Conservation (phyloP, 2,113 vertebrate species). For the Variabilichromis moorii region DNA sequence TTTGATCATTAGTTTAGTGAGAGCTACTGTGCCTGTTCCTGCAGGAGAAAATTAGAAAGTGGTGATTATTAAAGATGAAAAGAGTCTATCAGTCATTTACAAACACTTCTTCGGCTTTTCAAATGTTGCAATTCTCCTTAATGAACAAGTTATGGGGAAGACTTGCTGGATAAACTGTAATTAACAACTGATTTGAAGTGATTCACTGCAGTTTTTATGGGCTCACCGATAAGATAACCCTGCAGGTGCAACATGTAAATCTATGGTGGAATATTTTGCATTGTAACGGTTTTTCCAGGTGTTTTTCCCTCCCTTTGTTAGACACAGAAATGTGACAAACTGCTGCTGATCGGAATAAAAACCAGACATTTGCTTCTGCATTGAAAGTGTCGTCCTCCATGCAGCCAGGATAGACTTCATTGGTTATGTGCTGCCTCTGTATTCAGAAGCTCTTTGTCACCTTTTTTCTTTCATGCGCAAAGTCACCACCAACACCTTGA, state of each 20-base stretch:
- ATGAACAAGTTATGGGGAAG: neutral
- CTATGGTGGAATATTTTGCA: neutral
- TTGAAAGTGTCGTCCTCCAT: neutral
- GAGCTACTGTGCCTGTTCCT: neutral
- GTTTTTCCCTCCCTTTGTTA: neutral
- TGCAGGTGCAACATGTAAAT: neutral
- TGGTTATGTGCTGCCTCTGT: neutral
- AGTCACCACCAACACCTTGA: neutral
- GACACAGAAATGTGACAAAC: neutral
- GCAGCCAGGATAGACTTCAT: neutral
- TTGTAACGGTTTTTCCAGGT: neutral
- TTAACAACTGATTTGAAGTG: neutral
- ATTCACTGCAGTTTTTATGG: neutral
- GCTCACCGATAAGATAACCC: neutral
- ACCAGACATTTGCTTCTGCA: neutral
- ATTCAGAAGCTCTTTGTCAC: neutral
- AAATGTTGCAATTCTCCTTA: neutral
- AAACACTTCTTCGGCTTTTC: neutral
- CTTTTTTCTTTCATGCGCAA: neutral
- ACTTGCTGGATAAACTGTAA: neutral
- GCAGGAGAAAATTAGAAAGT: neutral
- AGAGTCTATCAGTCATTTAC: neutral
- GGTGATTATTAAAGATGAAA: neutral
- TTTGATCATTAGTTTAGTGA: neutral
- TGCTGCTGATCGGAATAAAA: neutral